phyloP scores from a whole-genome alignment of 2,797 vertebrate genomes.

The Oreochromis mossambicus region DNA sequence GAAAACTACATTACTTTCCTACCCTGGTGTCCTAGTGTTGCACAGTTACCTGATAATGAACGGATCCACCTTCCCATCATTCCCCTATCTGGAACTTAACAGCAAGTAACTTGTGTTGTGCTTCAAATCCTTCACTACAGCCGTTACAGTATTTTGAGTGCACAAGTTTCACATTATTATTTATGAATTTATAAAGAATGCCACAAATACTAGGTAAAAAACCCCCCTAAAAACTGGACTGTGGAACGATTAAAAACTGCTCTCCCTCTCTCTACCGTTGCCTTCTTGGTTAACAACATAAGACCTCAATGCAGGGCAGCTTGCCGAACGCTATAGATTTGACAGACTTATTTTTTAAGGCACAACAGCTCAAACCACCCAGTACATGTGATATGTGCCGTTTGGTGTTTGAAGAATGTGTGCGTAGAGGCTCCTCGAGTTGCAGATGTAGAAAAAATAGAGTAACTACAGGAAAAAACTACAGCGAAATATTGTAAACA shows the following conservation, averaged over 20 bases:
- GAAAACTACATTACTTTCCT: neutral
- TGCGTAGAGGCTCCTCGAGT: neutral
- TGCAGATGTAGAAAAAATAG: neutral
- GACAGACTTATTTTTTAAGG: neutral
- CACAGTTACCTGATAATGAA: neutral
- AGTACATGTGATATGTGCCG: accelerated
- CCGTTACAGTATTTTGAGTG: neutral
- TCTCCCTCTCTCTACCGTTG: neutral
- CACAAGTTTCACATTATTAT: too few relatives aligned
- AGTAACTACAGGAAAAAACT: neutral
- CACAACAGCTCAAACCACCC: neutral
- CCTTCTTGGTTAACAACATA: neutral
- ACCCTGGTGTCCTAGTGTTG: neutral
- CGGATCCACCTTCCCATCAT: accelerated
- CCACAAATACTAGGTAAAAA: neutral
- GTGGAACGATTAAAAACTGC: neutral
- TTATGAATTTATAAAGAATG: neutral
- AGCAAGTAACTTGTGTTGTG: neutral
- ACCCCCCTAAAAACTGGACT: neutral
- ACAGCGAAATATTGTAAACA: neutral
- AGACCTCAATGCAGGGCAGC: accelerated
- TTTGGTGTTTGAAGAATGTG: neutral
- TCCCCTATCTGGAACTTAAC: neutral
- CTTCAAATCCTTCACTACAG: neutral
- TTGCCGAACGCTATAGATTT: neutral